Conservation (phyloP, 2,797 vertebrate genomes). For the Amblyraja radiata region DNA sequence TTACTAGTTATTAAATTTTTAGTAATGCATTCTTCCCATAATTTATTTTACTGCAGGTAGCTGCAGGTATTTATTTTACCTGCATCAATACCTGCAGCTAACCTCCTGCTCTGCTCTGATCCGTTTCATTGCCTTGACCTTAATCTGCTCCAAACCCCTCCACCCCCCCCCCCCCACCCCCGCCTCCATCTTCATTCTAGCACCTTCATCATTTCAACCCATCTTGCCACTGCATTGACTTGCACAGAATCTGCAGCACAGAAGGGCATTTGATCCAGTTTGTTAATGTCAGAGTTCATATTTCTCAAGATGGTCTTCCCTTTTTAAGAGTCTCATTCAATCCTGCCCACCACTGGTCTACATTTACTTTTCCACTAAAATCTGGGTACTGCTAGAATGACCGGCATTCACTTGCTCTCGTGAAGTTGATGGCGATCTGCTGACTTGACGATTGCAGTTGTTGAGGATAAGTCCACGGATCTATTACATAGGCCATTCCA, state of each 20-base stretch:
- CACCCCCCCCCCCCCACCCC: not conserved
- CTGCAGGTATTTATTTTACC: not conserved
- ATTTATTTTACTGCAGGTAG: not conserved
- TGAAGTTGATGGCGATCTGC: too few relatives aligned
- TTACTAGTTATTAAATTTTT: not conserved
- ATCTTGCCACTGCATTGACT: not conserved
- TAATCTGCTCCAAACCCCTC: not conserved
- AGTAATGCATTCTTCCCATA: not conserved
- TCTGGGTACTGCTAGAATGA: too few relatives aligned
- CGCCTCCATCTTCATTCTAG: not conserved
- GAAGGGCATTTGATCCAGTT: not conserved
- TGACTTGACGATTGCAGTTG: too few relatives aligned
- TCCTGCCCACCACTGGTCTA: not conserved
- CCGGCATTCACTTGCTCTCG: too few relatives aligned
- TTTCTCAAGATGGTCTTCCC: not conserved
- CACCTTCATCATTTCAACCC: not conserved
- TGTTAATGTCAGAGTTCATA: not conserved
- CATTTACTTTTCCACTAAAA: not conserved
- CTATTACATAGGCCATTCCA: too few relatives aligned
- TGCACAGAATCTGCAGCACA: not conserved
- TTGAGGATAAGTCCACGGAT: too few relatives aligned
- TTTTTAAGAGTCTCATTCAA: not conserved
- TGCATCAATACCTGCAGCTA: not conserved
- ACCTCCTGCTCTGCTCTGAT: too few relatives aligned
- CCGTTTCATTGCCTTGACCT: not conserved